Conservation (phyloP, 1,140 invertebrate genomes). For the Heliconius eleuchia region DNA sequence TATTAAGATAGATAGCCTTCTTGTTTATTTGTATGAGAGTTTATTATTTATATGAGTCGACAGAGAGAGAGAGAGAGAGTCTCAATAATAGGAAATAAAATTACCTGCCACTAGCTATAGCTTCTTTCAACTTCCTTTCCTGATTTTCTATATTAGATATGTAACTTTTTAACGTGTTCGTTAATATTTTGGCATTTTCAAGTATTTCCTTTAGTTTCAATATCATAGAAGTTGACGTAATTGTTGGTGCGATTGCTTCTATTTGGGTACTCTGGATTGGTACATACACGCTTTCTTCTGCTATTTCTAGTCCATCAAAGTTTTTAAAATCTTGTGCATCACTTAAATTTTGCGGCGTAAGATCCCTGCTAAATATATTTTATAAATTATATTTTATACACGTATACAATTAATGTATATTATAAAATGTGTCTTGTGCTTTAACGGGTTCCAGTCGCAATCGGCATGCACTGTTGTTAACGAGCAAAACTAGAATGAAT, state of each 20-base stretch:
- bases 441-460: too few relatives aligned
- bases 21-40: too few relatives aligned
- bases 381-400: too few relatives aligned
- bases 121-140: slow-evolving; percentile 55
- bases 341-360: not conserved
- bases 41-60: not conserved
- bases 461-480: too few relatives aligned
- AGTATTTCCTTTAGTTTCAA: slow-evolving; percentile 42
- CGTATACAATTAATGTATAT: too few relatives aligned
- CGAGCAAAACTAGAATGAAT: too few relatives aligned
- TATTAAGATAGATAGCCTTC: too few relatives aligned
- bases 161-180: slow-evolving; percentile 49
- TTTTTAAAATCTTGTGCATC: not conserved
- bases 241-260: not conserved
- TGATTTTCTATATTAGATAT: slow-evolving; percentile 42
- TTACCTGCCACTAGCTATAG: slow-evolving; percentile 62
- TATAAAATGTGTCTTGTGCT: too few relatives aligned
- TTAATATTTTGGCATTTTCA: slow-evolving; percentile 47
- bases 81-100: slow-evolving; percentile 4
- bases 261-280: not conserved
- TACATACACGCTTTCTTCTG: not conserved
- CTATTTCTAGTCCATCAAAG: not conserved
- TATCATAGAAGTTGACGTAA: slow-evolving; percentile 6
- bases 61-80: too few relatives aligned
- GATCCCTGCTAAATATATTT: not conserved